Evolutionary conservation across 2,888 invertebrate species (phyloP), one percentile per base, ranked within the genome.

Genomic region (Geophilus truncorum): DNA sequence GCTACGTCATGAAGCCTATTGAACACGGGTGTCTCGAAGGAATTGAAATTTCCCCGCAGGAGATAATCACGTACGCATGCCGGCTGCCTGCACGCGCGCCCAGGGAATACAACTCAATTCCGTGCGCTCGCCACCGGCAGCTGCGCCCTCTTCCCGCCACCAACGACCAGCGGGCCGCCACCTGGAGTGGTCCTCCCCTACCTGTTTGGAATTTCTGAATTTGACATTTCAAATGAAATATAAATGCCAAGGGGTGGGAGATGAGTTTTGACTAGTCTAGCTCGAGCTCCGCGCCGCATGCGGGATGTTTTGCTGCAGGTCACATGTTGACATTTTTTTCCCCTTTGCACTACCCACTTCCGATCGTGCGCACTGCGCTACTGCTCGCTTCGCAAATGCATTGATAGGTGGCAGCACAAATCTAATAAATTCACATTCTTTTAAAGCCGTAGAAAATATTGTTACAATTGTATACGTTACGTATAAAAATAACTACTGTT

Each of bases 1-100:
- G 70, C 80, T 80, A 80, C 80, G 80, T 80, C 80, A 80, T 76
- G 76, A 76, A 80, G 76, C 75, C 80, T 80, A 80, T 80, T 80
- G 80, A 80, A 76, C 76, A 80, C 30, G 40, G 30, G 45, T 30
- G 30, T 76, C 76, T 76, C 75, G 1, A 18, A 21, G 80, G 80
- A 28, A 40, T 76, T 10, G 76, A 40, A 75, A 51, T 76, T 75
- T 76, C 80, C 80, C 80, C 80, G 80, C 80, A 80, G 80, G 80
- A 80, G 76, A 80, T 76, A 57, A 80, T 76, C 76, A 76, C 80
- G 76, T 80, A 80, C 76, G 80, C 80, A 80, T 76, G 80, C 76
- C 76, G 76, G 80, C 76, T 80, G 36, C 32, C 45, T 80, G 34
- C 57, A 70, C 45, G 30, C 21, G 25, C 36, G 70, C 62, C 79